phyloP scores from a whole-genome alignment of 2,888 invertebrate genomes.

The Papilio gigon region DNA sequence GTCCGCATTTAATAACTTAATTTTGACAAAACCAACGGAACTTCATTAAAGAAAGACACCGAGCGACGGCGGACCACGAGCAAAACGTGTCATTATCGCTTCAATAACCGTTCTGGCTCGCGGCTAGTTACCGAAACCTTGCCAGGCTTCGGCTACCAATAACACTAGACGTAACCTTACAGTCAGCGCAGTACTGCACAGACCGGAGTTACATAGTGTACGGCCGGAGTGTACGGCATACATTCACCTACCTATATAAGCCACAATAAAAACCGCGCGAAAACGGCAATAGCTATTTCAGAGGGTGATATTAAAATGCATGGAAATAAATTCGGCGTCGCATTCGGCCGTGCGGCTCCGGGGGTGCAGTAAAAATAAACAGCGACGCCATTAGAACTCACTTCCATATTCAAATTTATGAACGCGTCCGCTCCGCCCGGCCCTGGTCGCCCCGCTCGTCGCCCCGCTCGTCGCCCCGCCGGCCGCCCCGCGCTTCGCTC shows the following conservation, averaged over 20 bases:
- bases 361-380: constrained; percentile 84
- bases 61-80: constrained; percentile 52
- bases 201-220: constrained; percentile 62
- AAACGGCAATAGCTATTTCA: constrained; percentile 81
- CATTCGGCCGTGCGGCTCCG: constrained; percentile 81
- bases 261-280: constrained; percentile 79
- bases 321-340: constrained; percentile 84
- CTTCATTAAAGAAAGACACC: constrained; percentile 68
- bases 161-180: constrained; percentile 69
- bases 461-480: constrained; percentile 60
- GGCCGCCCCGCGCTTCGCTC: constrained; percentile 55
- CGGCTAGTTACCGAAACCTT: constrained; percentile 69
- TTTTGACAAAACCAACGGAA: constrained; percentile 67
- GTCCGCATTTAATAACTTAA: constrained; percentile 77
- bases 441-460: constrained; percentile 55
- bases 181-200: constrained; percentile 55
- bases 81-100: constrained; percentile 62
- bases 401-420: constrained; percentile 84
- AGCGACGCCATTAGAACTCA: constrained; percentile 83
- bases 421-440: constrained; percentile 70
- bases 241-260: constrained; percentile 65
- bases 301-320: constrained; percentile 83
- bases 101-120: constrained; percentile 58
- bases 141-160: constrained; percentile 70
- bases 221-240: constrained; percentile 39